These are phyloP conservation scores for Plutella xylostella DNA, from an alignment of 2,888 invertebrate species.

Conservation along the genomic window DNA sequence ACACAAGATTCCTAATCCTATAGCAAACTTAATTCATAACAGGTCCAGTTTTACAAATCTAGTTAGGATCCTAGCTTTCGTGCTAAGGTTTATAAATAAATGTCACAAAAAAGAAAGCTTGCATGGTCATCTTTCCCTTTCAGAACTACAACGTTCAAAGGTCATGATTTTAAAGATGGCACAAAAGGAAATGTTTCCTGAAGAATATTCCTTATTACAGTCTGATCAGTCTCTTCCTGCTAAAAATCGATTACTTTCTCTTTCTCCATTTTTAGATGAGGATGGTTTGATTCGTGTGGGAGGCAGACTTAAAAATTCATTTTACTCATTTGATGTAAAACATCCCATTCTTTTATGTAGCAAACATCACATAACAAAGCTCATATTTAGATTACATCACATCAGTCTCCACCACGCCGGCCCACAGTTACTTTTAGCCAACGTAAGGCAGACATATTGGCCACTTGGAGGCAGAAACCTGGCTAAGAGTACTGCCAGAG, in stretches of 20 bases:
- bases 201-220: neutral
- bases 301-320: slow-evolving; percentile 4
- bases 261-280: neutral
- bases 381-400: neutral
- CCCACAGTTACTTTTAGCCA: neutral
- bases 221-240: neutral
- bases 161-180: too few relatives aligned
- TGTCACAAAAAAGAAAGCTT: neutral
- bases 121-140: neutral
- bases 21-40: neutral
- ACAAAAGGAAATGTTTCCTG: too few relatives aligned
- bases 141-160: neutral
- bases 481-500: neutral
- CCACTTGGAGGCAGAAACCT: neutral
- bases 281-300: slow-evolving; percentile 4
- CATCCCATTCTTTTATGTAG: neutral
- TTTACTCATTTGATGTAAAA: neutral
- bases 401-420: neutral
- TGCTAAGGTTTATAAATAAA: slow-evolving; percentile 3
- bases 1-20: neutral
- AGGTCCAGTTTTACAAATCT: neutral
- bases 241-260: neutral
- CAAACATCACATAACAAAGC: slow-evolving; percentile 2
- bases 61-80: neutral
- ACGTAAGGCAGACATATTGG: neutral